Evolutionary conservation across 1,140 invertebrate genomes (phyloP).

Genomic region (Eupristina koningsbergeri): DNA sequence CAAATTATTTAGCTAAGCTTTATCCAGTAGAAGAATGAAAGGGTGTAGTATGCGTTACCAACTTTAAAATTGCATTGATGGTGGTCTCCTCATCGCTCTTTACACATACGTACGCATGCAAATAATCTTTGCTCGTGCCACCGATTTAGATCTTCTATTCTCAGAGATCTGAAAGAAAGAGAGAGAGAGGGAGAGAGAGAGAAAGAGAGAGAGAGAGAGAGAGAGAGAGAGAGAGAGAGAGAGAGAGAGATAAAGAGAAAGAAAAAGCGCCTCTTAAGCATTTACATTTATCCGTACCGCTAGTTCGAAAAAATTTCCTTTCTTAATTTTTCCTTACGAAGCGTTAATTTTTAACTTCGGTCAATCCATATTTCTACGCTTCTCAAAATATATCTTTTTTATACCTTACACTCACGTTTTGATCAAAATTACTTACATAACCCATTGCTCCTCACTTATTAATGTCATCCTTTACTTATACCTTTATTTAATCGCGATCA

Average conservation of each 20-base stretch:
- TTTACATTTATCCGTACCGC: constrained; percentile 9
- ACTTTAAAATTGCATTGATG: constrained; percentile 73
- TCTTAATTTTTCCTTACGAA: constrained; percentile 10
- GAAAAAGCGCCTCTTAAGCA: neutral
- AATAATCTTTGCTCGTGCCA: constrained; percentile 57
- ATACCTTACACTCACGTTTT: too few relatives aligned
- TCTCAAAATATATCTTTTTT: too few relatives aligned
- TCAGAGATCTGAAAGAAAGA: constrained; percentile 60
- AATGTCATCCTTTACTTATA: too few relatives aligned
- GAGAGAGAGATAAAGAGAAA: too few relatives aligned
- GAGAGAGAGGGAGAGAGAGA: too few relatives aligned
- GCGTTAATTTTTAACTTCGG: neutral
- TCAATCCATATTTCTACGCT: neutral
- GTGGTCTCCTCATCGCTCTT: constrained; percentile 64
- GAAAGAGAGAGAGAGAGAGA: too few relatives aligned
- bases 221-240: too few relatives aligned
- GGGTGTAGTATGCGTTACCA: too few relatives aligned
- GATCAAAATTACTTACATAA: too few relatives aligned
- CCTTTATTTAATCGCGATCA: too few relatives aligned
- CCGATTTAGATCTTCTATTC: constrained; percentile 73
- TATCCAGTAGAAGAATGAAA: neutral
- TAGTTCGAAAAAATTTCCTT: constrained; percentile 17
- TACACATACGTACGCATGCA: constrained; percentile 20
- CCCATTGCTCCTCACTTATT: too few relatives aligned
- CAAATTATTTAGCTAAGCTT: neutral